Evolutionary conservation across 1,140 invertebrate species (phyloP).

Genomic region (Archivesica marissinica): DNA sequence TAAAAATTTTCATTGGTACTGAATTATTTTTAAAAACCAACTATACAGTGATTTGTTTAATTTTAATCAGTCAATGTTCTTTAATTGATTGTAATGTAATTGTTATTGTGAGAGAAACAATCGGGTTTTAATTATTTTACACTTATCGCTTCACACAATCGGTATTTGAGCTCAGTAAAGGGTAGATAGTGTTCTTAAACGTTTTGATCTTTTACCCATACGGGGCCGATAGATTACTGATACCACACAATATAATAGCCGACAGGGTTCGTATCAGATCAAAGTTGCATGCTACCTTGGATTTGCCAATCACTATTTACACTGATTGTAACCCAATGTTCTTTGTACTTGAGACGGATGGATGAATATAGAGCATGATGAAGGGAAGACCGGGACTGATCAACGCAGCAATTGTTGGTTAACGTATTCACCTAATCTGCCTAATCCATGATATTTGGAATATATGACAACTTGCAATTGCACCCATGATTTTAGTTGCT

Average conservation of each 20-base stretch:
- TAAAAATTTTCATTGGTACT: no score
- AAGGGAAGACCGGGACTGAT: background rate
- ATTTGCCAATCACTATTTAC: slow-evolving; percentile 19
- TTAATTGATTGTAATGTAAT: slow-evolving; percentile 36
- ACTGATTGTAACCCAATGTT: slow-evolving; percentile 31
- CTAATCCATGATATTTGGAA: no score
- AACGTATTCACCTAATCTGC: no score
- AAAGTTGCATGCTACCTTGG: slow-evolving; percentile 27
- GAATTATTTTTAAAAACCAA: no score
- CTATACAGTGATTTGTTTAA: no score
- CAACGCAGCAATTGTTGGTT: no score
- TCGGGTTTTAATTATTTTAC: slow-evolving; percentile 25
- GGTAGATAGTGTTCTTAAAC: slow-evolving; percentile 13
- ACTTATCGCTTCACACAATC: slow-evolving; percentile 25
- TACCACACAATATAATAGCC: background rate
- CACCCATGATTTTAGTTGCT: no score
- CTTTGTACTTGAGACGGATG: background rate
- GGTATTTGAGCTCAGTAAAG: background rate
- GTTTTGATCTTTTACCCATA: slow-evolving; percentile 12
- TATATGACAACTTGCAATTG: no score
- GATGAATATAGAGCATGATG: slow-evolving; percentile 6
- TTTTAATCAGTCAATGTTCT: slow-evolving; percentile 9
- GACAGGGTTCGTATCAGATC: background rate
- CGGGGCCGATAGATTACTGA: slow-evolving; percentile 16
- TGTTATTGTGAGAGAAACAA: slow-evolving; percentile 5